Evolutionary conservation across 2,888 invertebrate species (phyloP).

Genomic region (Helleia helle): DNA sequence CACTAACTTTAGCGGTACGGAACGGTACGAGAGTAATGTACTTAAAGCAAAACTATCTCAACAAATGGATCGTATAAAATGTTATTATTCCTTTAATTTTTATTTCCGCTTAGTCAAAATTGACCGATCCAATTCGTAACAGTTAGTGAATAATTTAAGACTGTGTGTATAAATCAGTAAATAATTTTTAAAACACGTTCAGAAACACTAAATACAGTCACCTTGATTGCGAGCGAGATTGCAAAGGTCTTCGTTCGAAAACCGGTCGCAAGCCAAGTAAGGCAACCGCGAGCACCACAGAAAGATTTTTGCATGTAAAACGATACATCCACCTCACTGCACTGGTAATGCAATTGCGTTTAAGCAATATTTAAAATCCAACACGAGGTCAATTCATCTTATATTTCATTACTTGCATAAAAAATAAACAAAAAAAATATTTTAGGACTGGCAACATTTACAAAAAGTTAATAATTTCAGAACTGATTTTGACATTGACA

Average conservation of each 20-base stretch:
- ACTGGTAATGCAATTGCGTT: constrained; percentile 19
- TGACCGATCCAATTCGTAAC: neutral
- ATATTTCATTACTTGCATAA: too few relatives aligned
- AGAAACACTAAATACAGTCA: constrained; percentile 26
- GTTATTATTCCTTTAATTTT: too few relatives aligned
- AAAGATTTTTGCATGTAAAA: constrained; percentile 51
- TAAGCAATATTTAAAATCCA: constrained; percentile 6
- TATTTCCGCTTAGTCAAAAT: too few relatives aligned
- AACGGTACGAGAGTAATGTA: too few relatives aligned
- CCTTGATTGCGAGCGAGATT: constrained; percentile 32
- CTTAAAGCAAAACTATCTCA: too few relatives aligned
- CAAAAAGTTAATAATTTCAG: too few relatives aligned
- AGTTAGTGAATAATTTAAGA: neutral
- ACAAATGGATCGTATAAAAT: too few relatives aligned
- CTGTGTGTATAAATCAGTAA: neutral
- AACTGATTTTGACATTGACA: too few relatives aligned
- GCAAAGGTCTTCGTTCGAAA: constrained; percentile 30
- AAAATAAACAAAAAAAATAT: constrained; percentile 7
- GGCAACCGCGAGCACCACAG: constrained; percentile 35
- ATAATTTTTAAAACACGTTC: constrained; percentile 15
- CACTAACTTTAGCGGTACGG: too few relatives aligned
- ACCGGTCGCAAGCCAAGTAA: constrained; percentile 42
- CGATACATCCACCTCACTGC: constrained; percentile 32
- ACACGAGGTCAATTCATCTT: too few relatives aligned
- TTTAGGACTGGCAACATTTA: too few relatives aligned